Conservation (phyloP, 2,113 vertebrate genomes). For the Drymodes brunneopygia region DNA sequence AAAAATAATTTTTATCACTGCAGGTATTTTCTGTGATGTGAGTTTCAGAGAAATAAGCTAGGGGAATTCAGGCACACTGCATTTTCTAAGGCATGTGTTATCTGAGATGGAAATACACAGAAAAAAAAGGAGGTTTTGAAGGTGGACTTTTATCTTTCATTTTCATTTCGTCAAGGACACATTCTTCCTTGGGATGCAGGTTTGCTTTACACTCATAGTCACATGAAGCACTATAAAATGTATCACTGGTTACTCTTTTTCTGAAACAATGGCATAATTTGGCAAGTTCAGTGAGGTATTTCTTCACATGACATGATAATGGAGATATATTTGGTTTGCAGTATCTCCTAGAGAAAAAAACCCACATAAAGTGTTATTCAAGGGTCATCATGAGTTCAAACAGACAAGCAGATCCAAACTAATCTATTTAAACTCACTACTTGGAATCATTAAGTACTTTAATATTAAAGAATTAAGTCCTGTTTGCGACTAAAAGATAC, state of each 20-base stretch:
- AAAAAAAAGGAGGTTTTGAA: not conserved
- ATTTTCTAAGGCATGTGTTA: not conserved
- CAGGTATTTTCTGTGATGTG: not conserved
- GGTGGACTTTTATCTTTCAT: not conserved
- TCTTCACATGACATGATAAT: not conserved
- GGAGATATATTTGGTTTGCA: not conserved
- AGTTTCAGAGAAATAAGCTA: not conserved
- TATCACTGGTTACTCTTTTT: not conserved
- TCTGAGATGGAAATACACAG: not conserved
- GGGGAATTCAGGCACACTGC: not conserved
- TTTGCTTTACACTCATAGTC: not conserved
- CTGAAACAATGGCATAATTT: not conserved
- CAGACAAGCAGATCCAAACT: not conserved
- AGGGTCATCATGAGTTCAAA: not conserved
- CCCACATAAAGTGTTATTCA: not conserved
- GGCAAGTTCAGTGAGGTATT: not conserved
- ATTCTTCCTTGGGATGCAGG: not conserved
- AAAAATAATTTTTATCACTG: not conserved
- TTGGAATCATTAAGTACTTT: not conserved
- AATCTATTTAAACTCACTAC: not conserved
- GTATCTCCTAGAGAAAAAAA: not conserved
- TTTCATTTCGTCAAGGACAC: not conserved
- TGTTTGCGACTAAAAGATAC: not conserved
- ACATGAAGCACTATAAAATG: not conserved
- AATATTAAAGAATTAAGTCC: not conserved